Base-by-base conservation (phyloP, 2,113 vertebrate genomes). In the Eptesicus fuscus region DNA sequence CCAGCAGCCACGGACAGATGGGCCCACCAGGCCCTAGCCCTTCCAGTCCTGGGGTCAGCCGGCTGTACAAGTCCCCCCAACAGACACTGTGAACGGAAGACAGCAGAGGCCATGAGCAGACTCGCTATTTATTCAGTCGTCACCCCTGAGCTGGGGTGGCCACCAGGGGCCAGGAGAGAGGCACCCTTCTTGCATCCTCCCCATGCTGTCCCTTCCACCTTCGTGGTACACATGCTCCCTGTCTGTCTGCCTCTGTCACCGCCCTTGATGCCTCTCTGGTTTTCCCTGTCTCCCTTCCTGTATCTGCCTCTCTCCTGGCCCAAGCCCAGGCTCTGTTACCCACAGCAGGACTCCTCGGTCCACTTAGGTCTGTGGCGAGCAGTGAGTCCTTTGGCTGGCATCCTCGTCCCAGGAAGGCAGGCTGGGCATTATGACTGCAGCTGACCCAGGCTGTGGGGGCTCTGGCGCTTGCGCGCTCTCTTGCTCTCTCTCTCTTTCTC, bases 31-130 rank as follows among this genome's bases (percentile, higher is more conserved):
- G 56, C 87, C 69, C 86, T 71, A 59, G 69, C 88, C 93, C 92
- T 78, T 73, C 94, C 77, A 7, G 7, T 61, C 88, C 65, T 2
- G 83, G 95, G 97, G 84, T 83, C 76, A 73, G 92, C 94, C 22
- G 23, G 90, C 95, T 11, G 4, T 32, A 82, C 9, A 25, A 22
- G 23, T 69, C n/a, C 73, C 85, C 85, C 84, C 35, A 67, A 94
- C 96, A 96, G 97, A 97, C 97, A 97, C 97, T 97, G 97, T 97
- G 97, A 97, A 97, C 37, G 56, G 96, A 96, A 94, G 96, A 93
- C 87, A 70, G 92, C 95, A 96, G 96, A 96, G 96, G 96, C 96
- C 92, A 17, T 32, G 42, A 88, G 94, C 94, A 80, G 90, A 96
- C 96, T 96, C 23, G 69, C 94, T 97, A 95, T 97, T 97, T 97